Evolutionary conservation across 2,113 vertebrate genomes (phyloP).

Genomic region (Pampusana beccarii): DNA sequence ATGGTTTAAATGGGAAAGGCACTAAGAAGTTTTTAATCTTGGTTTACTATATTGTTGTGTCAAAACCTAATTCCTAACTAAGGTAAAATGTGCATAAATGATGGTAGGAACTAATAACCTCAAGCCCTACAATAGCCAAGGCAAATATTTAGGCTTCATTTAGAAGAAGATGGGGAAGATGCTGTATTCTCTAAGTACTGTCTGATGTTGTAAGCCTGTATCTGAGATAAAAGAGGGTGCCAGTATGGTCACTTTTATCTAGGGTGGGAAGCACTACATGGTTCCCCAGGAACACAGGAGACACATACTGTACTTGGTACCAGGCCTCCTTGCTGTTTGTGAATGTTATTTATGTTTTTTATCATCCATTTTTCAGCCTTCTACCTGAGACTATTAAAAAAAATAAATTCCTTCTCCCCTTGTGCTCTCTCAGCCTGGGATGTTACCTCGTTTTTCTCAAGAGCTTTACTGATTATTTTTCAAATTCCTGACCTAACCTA

Average conservation of each 20-base stretch:
- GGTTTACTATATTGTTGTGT: not conserved
- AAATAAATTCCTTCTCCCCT: not conserved
- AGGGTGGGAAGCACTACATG: not conserved
- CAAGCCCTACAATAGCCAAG: not conserved
- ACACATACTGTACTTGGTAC: not conserved
- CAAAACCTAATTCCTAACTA: not conserved
- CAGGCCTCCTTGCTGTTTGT: not conserved
- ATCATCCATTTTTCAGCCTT: constrained; percentile 9
- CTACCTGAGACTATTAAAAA: not conserved
- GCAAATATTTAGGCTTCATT: not conserved
- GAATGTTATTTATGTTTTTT: not conserved
- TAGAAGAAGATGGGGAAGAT: not conserved
- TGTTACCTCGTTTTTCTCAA: not conserved
- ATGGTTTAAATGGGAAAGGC: not conserved
- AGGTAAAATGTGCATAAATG: not conserved
- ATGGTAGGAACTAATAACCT: not conserved
- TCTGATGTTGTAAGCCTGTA: not conserved
- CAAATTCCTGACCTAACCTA: constrained; percentile 10
- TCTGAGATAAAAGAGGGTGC: not conserved
- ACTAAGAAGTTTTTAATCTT: not conserved
- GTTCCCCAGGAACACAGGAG: not conserved
- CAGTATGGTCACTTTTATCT: not conserved
- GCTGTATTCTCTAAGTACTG: not conserved
- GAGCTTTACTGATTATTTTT: not conserved
- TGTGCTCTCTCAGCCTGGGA: not conserved